Conservation (phyloP, 2,888 invertebrate species). For the Nomada hirtipes region DNA sequence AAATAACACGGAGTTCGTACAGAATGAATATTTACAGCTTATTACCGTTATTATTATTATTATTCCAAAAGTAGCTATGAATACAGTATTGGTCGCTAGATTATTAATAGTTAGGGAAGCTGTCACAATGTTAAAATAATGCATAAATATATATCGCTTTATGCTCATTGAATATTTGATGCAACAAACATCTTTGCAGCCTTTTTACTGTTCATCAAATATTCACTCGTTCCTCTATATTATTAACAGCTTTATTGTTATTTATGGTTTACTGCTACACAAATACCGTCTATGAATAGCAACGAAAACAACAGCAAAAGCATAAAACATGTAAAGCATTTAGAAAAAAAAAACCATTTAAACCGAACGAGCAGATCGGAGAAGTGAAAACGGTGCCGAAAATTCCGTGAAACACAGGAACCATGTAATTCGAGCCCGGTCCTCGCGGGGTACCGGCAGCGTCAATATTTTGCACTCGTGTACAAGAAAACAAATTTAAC, state of each 20-base stretch:
- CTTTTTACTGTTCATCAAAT: slow-evolving; percentile 5
- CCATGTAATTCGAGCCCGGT: slow-evolving; percentile 25
- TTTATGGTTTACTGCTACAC: background rate
- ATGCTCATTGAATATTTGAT: background rate
- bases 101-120: slow-evolving; percentile 1
- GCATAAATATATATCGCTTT: background rate
- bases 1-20: slow-evolving; percentile 6
- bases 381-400: slow-evolving; percentile 9
- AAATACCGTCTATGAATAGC: background rate
- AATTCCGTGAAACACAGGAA: slow-evolving; percentile 16
- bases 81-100: slow-evolving; percentile 4
- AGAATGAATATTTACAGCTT: background rate
- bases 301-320: background rate
- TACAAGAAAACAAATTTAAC: background rate
- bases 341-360: background rate
- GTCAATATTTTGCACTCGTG: slow-evolving; percentile 21
- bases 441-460: slow-evolving; percentile 20
- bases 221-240: background rate
- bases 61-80: background rate
- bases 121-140: background rate
- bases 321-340: background rate
- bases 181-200: background rate
- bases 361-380: background rate
- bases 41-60: too few relatives aligned
- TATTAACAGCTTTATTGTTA: background rate